Conservation (phyloP, 92 coral and sea anemone species). For the Pocillopora meandrina region DNA sequence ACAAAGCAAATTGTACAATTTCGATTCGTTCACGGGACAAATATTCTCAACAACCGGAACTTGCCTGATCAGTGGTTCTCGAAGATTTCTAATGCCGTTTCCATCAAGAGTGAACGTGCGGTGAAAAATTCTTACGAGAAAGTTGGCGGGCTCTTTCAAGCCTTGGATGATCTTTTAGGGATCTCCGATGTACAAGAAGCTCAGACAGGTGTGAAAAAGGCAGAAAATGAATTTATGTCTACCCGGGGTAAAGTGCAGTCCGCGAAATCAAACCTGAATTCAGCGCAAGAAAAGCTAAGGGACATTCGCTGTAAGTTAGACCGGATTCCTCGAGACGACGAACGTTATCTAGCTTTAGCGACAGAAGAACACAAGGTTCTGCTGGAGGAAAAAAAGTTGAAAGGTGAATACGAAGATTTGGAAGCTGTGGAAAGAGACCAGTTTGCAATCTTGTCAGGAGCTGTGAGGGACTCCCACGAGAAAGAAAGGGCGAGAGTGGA, state of each 20-base stretch:
- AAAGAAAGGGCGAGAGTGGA: slow-evolving; percentile 94
- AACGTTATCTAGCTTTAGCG: slow-evolving; percentile 86
- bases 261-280: slow-evolving; percentile 61
- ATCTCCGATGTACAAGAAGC: slow-evolving; percentile 92
- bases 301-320: slow-evolving; percentile 88
- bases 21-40: slow-evolving; percentile 28
- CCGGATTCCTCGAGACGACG: slow-evolving; percentile 94
- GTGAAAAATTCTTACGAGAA: slow-evolving; percentile 50
- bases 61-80: slow-evolving; percentile 19
- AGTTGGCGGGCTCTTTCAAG: slow-evolving; percentile 54
- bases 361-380: slow-evolving; percentile 92
- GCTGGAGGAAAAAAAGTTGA: slow-evolving; percentile 81
- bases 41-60: background rate
- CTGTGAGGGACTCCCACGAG: slow-evolving; percentile 94
- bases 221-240: slow-evolving; percentile 85
- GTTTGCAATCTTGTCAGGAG: slow-evolving; percentile 85
- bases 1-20: background rate
- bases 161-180: slow-evolving; percentile 85
- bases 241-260: slow-evolving; percentile 74
- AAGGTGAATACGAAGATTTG: slow-evolving; percentile 62
- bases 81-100: slow-evolving; percentile 40
- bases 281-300: slow-evolving; percentile 67
- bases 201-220: slow-evolving; percentile 76
- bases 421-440: slow-evolving; percentile 89
- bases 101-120: slow-evolving; percentile 33